Percentiles rank a stretch among this genome's conserved stretches.
phyloP scores from a whole-genome alignment of 2,797 vertebrate genomes.

The Sparidentex hasta region DNA sequence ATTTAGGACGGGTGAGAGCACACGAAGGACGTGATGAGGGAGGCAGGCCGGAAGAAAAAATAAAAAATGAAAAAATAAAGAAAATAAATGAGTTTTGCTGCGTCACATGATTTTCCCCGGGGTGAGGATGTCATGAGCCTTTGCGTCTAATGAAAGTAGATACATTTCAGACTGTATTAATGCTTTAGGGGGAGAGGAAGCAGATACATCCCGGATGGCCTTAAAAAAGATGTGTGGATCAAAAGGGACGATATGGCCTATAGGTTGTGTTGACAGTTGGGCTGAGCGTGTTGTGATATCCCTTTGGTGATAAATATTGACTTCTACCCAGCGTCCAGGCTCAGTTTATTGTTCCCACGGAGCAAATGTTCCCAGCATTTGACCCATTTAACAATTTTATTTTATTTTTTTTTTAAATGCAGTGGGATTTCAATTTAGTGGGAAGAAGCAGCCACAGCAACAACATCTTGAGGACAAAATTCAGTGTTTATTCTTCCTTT shows the following conservation, averaged over 20 bases:
- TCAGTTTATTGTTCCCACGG: constrained; percentile 17
- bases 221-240: constrained; percentile 15
- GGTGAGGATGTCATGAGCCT: constrained; percentile 35
- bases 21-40: constrained; percentile 40
- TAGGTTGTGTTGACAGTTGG: constrained; percentile 19
- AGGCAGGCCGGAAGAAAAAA: constrained; percentile 24
- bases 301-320: constrained; percentile 22
- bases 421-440: not conserved
- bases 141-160: constrained; percentile 42
- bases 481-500: not conserved
- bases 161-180: constrained; percentile 45
- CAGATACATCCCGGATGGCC: constrained; percentile 12
- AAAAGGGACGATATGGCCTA: constrained; percentile 10
- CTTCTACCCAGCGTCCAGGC: constrained; percentile 21
- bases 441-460: not conserved
- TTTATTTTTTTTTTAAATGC: not conserved
- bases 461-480: not conserved
- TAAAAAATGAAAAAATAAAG: constrained; percentile 8
- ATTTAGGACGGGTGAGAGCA: constrained; percentile 60
- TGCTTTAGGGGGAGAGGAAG: constrained; percentile 12
- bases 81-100: constrained; percentile 29
- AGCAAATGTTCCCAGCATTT: not conserved
- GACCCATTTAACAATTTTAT: constrained; percentile 4
- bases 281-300: constrained; percentile 3
- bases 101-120: constrained; percentile 32